Evolutionary conservation across 2,113 vertebrate species (phyloP), one percentile per base, ranked within the genome.

Genomic region (Narcine bancroftii): DNA sequence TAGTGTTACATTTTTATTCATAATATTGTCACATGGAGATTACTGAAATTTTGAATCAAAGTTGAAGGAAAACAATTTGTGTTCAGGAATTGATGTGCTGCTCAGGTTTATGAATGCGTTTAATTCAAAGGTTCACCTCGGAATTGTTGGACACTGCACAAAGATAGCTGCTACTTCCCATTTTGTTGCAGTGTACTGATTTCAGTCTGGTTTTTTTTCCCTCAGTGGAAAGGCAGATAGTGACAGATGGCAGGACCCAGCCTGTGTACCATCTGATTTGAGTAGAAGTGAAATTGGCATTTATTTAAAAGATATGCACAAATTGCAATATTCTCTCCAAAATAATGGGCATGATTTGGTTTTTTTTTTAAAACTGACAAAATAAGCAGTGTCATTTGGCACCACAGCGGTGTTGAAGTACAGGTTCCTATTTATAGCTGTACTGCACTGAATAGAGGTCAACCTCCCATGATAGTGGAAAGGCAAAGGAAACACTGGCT

Each of bases 191-290:
- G 60, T 89, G 39, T 24, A 36, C 5, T 26, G 56, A 21, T 89
- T 39, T 66, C 36, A 89, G 0, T 56, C 76, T 56, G 47, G 0
- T 6, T 56, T 39, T 66, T 65, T 26, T 26, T n/a, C 60, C 17
- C 63, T 13, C 36, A n/a, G 56, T 6, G 19, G 10, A 47, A 53
- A 39, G 85, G 85, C 56, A 89, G 17, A 89, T 66, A 65, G 60
- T 11, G 85, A 89, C 85, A 89, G 60, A 89, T 89, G 85, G 56
- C 56, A 39, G 85, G 47, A 26, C 50, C 85, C 56, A 89, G 53
- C 83, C 36, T 60, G 83, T 63, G 56, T 65, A 66, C 36, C n/a
- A 26, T 9, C 24, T 89, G 85, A 42, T 66, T 65, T 39, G 60
- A 26, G 21, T 63, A 65, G n/a, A 89, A 89, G 50, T 42, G 60